These are phyloP conservation scores for Crocallis elinguaria DNA, from an alignment of 2,888 invertebrate species.

Conservation along the genomic window DNA sequence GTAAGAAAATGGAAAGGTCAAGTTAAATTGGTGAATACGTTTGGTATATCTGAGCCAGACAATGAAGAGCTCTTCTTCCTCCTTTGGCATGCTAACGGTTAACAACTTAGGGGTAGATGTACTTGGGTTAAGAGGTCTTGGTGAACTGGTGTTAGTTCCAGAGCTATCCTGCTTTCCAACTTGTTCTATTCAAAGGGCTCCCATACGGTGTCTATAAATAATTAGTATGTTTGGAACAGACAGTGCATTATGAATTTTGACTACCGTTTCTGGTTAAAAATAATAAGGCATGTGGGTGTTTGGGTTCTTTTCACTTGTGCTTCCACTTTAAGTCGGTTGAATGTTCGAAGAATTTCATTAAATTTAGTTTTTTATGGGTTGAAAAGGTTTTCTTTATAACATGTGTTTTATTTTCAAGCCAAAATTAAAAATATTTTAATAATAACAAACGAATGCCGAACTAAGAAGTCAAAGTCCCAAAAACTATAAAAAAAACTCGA, in stretches of 20 bases:
- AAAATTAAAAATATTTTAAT: no score
- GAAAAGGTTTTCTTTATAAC: no score
- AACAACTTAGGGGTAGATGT: not conserved
- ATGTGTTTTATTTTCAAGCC: no score
- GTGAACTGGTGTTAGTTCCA: conserved; percentile 45
- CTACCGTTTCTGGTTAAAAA: conserved; percentile 16
- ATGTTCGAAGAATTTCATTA: no score
- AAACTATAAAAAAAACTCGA: no score
- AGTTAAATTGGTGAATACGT: conserved; percentile 46
- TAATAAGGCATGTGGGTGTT: not conserved
- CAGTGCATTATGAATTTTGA: conserved; percentile 37
- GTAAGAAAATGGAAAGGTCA: conserved; percentile 46
- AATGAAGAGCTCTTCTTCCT: conserved; percentile 1
- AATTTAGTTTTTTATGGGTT: not conserved
- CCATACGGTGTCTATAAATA: conserved; percentile 68
- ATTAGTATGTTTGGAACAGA: conserved; percentile 40
- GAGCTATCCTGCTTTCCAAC: conserved; percentile 49
- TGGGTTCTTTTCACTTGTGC: not conserved
- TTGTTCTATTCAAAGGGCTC: conserved; percentile 68
- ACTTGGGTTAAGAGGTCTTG: conserved; percentile 41
- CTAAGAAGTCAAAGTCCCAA: no score
- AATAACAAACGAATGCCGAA: no score
- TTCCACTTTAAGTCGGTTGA: no score
- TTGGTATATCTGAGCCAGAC: conserved; percentile 1
- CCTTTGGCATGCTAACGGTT: not conserved